Evolutionary conservation across 2,888 invertebrate genomes (phyloP), one percentile per base, ranked within the genome.

Genomic region (Azorinus chamasolen): DNA sequence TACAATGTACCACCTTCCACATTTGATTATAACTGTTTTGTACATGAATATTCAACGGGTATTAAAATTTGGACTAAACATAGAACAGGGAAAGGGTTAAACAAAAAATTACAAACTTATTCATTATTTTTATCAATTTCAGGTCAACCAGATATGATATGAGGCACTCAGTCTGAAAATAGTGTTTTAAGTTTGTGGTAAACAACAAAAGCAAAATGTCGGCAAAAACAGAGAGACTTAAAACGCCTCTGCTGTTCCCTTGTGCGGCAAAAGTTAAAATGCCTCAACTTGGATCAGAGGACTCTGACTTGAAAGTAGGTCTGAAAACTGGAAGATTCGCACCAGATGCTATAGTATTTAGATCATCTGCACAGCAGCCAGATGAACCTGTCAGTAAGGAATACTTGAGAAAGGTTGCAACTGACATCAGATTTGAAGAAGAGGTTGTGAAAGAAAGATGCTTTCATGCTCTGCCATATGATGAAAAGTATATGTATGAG

Each of bases 381-480:
- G 83, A 82, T 25, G 84, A 81, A 37, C 87, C 88, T 24, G 83
- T 88, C 1, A 87, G 83, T 50, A 83, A 75, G 27, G 79, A 79
- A 16, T 91, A 91, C 66, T 41, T 92, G 10, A 83, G 87, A 62
- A 89, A 88, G 57, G 85, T 91, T 39, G 90, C 91, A 53, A 62
- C 79, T n/a, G 91, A 85, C 63, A 62, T 93, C 5, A 77, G 71
- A 4, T 93, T 93, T 83, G 84, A 83, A 27, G 90, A 92, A 79
- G 91, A 91, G 70, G 93, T 93, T 27, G 90, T 92, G 12, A 85
- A 84, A 55, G 91, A 91, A 6, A 78, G 91, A 55, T 91, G 90
- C 58, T 88, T 88, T 73, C 90, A 91, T 72, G 87, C 88, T 66
- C 69, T 92, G 50, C 93, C 92, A 5, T 93, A 92, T 80, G 87